Base-by-base conservation (phyloP, 35 echinoderm and acorn worm genomes). In the Strongylocentrotus purpuratus region DNA sequence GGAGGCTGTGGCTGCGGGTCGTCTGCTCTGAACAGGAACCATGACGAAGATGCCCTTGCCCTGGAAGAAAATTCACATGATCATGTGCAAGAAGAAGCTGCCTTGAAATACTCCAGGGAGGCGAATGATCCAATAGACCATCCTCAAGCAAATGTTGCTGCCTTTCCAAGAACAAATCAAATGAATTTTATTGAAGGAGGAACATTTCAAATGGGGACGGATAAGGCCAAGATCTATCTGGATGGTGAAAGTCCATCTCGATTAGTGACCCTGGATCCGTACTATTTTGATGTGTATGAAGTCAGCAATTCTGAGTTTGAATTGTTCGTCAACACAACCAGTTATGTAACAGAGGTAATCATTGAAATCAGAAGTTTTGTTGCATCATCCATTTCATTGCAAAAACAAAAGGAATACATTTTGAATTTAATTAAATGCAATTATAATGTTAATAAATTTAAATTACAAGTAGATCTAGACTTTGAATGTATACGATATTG, bases 221-320 rank as follows among this genome's bases (percentile, higher is more conserved):
- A 99, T 93, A 88, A 95, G 0, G 95, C 97, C 2, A 92, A 94
- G 10, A 95, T 99, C 15, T 45, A 86, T 33, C 78, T 95, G 32
- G 98, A 99, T 85, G 98, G 98, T 22, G 98, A 99, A 94, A 61
- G 94, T 89, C 98, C 98, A 7, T 92, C 97, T n/a, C 96, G 98
- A 33, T 33, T 46, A 33, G 90, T 97, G 20, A 96, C 95, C 8
- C 45, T 97, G 20, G 60, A 95, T 25, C 61, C 98, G 9, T 99
- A 97, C 94, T 97, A 97, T 94, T 52, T 96, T 86, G 98, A 99
- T 96, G 96, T 96, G 1, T 97, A 97, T 86, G 98, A 99, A 97
- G 95, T 96, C 45, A 99, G 95, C 94, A 99, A 97, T 94, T 78
- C 96, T 31, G 98, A 99, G 86, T 99, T 99, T 95, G 96, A 97